Evolutionary conservation across 1,140 invertebrate genomes (phyloP).

Genomic region (Drosophila jambulina): DNA sequence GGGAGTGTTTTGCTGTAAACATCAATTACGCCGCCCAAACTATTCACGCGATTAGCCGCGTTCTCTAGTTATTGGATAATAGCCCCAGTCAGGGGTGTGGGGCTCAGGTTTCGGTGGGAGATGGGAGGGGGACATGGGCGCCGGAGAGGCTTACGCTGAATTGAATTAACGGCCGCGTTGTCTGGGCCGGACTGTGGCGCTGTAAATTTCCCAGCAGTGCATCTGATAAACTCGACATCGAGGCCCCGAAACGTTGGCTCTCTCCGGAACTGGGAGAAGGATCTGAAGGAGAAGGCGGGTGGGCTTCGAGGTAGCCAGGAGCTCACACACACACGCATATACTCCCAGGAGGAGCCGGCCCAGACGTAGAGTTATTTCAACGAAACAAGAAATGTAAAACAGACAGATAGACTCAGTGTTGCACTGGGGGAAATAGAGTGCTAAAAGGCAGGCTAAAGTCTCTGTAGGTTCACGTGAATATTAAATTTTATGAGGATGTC

Average conservation of each 20-base stretch:
- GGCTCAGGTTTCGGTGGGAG: neutral
- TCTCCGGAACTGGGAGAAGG: conserved; percentile 5
- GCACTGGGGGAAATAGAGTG: conserved; percentile 19
- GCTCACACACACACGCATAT: conserved; percentile 19
- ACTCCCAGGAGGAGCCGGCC: conserved; percentile 33
- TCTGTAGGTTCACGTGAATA: conserved; percentile 5
- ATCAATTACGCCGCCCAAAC: conserved; percentile 80
- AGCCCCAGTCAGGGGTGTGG: conserved; percentile 27
- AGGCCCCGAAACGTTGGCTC: conserved; percentile 20
- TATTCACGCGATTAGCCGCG: conserved; percentile 81
- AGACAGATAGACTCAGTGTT: conserved; percentile 41
- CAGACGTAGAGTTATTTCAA: conserved; percentile 72
- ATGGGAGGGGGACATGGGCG: neutral
- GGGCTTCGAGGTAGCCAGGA: neutral
- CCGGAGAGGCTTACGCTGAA: conserved; percentile 66
- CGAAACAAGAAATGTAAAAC: conserved; percentile 74
- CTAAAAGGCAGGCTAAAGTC: neutral
- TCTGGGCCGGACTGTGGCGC: conserved; percentile 53
- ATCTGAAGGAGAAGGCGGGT: neutral
- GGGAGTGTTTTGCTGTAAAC: conserved; percentile 57
- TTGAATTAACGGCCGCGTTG: conserved; percentile 77
- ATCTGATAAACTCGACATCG: conserved; percentile 72
- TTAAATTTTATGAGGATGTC: neutral
- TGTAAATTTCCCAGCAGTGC: conserved; percentile 76
- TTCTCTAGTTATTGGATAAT: conserved; percentile 79